Base-by-base conservation (phyloP, 2,888 invertebrate species). In the Polymixis flavicincta region DNA sequence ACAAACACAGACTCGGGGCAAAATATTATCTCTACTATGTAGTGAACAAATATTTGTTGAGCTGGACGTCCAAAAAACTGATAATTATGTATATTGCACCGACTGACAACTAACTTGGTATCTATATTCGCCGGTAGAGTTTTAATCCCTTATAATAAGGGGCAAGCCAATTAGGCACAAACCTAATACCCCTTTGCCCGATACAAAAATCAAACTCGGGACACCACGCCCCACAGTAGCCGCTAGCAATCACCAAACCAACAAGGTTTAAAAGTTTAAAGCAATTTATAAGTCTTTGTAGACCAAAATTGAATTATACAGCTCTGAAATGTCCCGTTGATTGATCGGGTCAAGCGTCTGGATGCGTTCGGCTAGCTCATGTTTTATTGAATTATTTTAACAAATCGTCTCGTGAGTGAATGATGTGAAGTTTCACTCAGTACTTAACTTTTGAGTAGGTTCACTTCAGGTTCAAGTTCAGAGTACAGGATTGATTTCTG, bases 301-400 rank as follows among this genome's bases (percentile, higher is more conserved):
- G 60, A 66, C 54, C 50, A 75, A 78, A 75, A 83, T 83, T 81
- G 60, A 80, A 85, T 78, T 73, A 76, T 55, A 70, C 55, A 50
- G 60, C 74, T 55, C n/a, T 32, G 61, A 71, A 67, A 83, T 69
- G 70, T 72, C 48, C 37, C 63, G 73, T 78, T 87, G 73, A 85
- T 81, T 87, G 81, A 84, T 75, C 64, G 45, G 84, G 79, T 84
- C 86, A 84, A 87, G 63, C 71, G 76, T 28, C 59, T 71, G 57
- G 37, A 64, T 45, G 50, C 48, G 64, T 68, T 71, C 55, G 14
- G 54, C 66, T 74, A 55, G 69, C 61, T 83, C 78, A 69, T 74
- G 59, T 72, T 64, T 72, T 74, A 83, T 82, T 82, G 55, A 82
- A 74, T 72, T 63, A 57, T 55, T 71, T 55, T 57, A 14, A 70